These are phyloP conservation scores for Cryptocheilus praepositus DNA, from an alignment of 2,888 invertebrate species.

Conservation along the genomic window DNA sequence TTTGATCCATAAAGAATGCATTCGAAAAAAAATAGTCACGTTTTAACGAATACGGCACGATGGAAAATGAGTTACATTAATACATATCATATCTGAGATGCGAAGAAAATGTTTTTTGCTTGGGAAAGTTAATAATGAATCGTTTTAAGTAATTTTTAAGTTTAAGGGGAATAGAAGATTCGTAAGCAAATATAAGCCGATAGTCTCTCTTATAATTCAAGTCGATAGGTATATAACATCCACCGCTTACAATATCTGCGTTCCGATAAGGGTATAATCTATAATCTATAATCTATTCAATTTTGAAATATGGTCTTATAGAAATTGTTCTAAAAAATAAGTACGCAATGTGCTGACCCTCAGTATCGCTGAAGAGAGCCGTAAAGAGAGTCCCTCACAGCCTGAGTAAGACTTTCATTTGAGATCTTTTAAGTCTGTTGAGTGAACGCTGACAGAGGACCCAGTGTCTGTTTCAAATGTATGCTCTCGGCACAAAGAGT, in stretches of 20 bases:
- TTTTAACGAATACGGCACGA: no score
- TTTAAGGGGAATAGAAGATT: background rate
- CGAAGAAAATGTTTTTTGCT: no score
- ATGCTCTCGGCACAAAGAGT: slow-evolving; percentile 12
- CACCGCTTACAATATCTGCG: slow-evolving; percentile 57
- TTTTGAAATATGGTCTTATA: slow-evolving; percentile 48
- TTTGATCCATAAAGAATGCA: no score
- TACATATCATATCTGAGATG: no score
- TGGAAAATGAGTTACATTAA: no score
- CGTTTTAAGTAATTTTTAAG: no score
- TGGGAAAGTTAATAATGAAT: no score
- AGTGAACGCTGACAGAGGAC: slow-evolving; percentile 47
- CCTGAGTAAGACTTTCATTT: slow-evolving; percentile 62
- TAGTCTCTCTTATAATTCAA: slow-evolving; percentile 41
- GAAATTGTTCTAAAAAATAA: slow-evolving; percentile 60
- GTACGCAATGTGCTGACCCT: slow-evolving; percentile 57
- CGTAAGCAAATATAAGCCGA: slow-evolving; percentile 8
- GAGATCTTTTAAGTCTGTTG: slow-evolving; percentile 61
- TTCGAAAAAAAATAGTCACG: no score
- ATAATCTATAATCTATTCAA: slow-evolving; percentile 39
- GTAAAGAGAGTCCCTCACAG: slow-evolving; percentile 62
- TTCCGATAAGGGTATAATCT: slow-evolving; percentile 50
- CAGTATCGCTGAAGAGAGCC: slow-evolving; percentile 42
- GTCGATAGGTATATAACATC: slow-evolving; percentile 52
- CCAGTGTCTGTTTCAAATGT: slow-evolving; percentile 37